Evolutionary conservation across 2,888 invertebrate genomes (phyloP).

Genomic region (Megalurothrips usitatus): DNA sequence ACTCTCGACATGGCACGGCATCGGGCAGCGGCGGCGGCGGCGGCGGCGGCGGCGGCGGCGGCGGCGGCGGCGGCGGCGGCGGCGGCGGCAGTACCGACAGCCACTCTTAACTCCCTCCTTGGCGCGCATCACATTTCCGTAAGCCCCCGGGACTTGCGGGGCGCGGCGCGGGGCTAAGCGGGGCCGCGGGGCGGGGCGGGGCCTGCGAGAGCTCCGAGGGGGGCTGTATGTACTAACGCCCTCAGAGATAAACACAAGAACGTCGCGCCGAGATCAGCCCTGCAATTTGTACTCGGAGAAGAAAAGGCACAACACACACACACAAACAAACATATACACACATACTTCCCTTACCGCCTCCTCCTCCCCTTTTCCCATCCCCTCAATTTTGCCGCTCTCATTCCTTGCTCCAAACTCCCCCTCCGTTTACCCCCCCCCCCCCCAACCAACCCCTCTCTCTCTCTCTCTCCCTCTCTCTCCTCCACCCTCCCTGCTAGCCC

Average conservation of each 20-base stretch:
- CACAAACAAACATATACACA: neutral
- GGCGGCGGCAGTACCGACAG: neutral
- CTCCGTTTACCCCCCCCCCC: neutral
- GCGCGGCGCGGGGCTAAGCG: neutral
- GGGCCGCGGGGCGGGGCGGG: neutral
- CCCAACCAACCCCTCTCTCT: neutral
- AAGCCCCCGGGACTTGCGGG: neutral
- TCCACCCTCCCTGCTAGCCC: neutral
- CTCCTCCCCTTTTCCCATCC: neutral
- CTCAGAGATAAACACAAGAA: constrained; percentile 11
- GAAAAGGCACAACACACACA: constrained; percentile 16
- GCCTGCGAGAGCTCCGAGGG: neutral
- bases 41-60: no score
- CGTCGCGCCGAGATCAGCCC: constrained; percentile 18
- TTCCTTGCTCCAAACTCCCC: neutral
- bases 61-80: no score
- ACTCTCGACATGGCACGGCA: neutral
- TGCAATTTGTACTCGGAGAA: constrained; percentile 15
- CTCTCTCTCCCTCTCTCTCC: neutral
- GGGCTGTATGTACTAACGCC: constrained; percentile 8
- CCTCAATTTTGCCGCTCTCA: neutral
- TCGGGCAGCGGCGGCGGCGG: no score
- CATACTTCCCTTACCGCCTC: neutral
- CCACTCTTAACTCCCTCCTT: neutral
- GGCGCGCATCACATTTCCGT: constrained; percentile 8